A percentile compares a stretch with the other conserved stretches of the same genome.
Conservation (phyloP, 2,888 invertebrate genomes). For the Epsilonema sp. region DNA sequence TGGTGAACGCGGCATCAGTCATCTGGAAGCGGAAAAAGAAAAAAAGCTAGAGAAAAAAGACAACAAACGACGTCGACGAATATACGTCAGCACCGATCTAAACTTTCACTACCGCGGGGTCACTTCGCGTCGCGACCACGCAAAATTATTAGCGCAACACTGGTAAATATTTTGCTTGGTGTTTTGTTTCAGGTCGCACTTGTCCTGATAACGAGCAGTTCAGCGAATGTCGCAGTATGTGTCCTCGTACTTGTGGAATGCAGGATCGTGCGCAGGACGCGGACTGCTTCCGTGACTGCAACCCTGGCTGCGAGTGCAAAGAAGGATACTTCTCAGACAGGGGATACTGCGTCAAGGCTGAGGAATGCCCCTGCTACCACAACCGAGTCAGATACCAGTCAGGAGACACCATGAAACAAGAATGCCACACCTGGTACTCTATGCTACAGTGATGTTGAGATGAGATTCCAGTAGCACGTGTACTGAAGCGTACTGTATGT, state of each 20-base stretch:
- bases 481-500: too few species aligned
- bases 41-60: constrained; percentile 1
- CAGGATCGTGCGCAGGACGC: constrained; percentile 25
- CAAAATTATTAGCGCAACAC: too few species aligned
- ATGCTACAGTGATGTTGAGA: too few species aligned
- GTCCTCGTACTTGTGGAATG: constrained; percentile 15
- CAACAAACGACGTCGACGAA: too few species aligned
- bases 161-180: too few species aligned
- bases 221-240: constrained; percentile 6
- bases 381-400: constrained; percentile 60
- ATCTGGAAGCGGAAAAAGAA: too few species aligned
- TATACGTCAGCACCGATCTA: too few species aligned
- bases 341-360: constrained; percentile 44
- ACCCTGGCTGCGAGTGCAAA: constrained; percentile 8
- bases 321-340: constrained; percentile 4
- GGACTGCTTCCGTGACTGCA: constrained; percentile 52
- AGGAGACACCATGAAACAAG: constrained; percentile 49
- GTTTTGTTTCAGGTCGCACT: not conserved
- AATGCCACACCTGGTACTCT: constrained; percentile 65
- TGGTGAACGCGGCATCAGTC: too few species aligned
- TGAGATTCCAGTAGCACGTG: too few species aligned
- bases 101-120: too few species aligned
- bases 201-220: constrained; percentile 3
- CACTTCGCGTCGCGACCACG: too few species aligned
- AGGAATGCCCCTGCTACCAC: constrained; percentile 68